Conservation (phyloP, 2,113 vertebrate genomes). For the Rhinopomastus cyanomelas region DNA sequence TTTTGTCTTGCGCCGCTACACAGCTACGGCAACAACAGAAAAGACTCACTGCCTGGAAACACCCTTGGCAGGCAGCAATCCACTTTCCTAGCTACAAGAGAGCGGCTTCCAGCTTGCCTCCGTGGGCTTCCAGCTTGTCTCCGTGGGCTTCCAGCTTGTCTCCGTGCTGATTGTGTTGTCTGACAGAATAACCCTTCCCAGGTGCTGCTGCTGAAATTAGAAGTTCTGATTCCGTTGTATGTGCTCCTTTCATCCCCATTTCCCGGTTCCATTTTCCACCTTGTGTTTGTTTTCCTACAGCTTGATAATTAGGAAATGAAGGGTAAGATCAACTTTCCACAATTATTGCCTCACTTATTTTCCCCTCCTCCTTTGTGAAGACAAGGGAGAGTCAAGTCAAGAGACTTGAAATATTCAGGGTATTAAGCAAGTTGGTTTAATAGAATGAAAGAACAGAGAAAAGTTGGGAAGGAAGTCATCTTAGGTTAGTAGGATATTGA, state of each 20-base stretch:
- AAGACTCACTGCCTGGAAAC: background rate
- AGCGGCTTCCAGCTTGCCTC: background rate
- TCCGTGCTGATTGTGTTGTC: background rate
- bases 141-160: background rate
- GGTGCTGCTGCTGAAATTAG: background rate
- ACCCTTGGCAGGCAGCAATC: slow-evolving; percentile 23
- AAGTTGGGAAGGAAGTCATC: background rate
- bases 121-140: background rate
- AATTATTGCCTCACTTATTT: background rate
- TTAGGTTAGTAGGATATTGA: background rate
- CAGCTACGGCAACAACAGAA: slow-evolving; percentile 56
- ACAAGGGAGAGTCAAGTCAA: background rate
- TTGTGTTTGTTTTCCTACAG: background rate
- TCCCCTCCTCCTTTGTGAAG: background rate
- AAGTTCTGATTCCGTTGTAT: background rate
- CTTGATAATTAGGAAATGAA: background rate
- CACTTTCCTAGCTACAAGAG: background rate
- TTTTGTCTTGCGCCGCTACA: slow-evolving; percentile 77
- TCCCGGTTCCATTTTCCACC: background rate
- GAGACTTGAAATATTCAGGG: background rate
- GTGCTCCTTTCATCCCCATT: background rate
- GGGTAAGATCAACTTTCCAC: background rate
- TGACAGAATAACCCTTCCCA: background rate
- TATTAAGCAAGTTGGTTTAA: background rate
- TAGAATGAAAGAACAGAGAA: background rate